Percentiles rank a stretch among this genome's conserved stretches.
Evolutionary conservation across 2,113 vertebrate genomes (phyloP).

Genomic region (Perca fluviatilis): DNA sequence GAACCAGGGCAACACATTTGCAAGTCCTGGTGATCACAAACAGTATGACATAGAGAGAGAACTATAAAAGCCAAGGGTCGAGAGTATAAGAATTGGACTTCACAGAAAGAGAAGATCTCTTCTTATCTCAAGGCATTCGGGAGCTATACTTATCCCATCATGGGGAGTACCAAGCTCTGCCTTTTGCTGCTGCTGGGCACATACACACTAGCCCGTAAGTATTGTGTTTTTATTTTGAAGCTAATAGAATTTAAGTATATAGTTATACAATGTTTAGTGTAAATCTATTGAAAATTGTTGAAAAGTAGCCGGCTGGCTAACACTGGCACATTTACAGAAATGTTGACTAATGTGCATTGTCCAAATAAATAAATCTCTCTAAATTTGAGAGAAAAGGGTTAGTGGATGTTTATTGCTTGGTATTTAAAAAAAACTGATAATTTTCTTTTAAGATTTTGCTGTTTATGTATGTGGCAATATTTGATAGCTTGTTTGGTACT

Average conservation of each 20-base stretch:
- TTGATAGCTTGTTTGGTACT: neutral
- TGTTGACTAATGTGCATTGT: too few species aligned
- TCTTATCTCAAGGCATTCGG: conserved; percentile 32
- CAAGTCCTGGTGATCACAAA: conserved; percentile 63
- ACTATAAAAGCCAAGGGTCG: conserved; percentile 75
- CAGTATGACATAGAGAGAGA: conserved; percentile 19
- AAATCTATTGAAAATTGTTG: too few species aligned
- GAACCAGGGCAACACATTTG: conserved; percentile 76
- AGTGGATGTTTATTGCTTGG: neutral
- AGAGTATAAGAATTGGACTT: conserved; percentile 68
- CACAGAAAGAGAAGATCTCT: conserved; percentile 75
- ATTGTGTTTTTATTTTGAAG: neutral
- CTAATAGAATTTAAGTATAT: neutral
- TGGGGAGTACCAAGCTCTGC: conserved; percentile 76
- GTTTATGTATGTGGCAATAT: neutral
- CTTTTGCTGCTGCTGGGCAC: conserved; percentile 77
- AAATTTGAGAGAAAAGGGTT: neutral
- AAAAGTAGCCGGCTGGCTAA: too few species aligned
- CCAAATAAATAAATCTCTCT: too few species aligned
- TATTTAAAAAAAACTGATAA: neutral
- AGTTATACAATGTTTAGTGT: neutral
- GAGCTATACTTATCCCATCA: conserved; percentile 71
- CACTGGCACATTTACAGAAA: too few species aligned
- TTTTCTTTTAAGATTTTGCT: neutral
- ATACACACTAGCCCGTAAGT: conserved; percentile 79